Evolutionary conservation across 2,113 vertebrate species (phyloP).

Genomic region (Willisornis vidua): DNA sequence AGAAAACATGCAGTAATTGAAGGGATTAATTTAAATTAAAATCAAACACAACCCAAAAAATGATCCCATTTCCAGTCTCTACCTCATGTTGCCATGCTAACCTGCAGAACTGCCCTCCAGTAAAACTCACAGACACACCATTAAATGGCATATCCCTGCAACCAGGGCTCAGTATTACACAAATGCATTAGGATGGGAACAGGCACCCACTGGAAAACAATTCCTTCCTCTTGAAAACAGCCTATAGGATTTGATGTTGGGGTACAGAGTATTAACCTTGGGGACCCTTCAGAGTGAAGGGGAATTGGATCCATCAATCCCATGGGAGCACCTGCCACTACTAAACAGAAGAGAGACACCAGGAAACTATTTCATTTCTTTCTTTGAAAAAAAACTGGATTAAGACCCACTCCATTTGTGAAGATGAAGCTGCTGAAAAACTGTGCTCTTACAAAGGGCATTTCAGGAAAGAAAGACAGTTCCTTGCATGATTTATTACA

Average conservation of each 20-base stretch:
- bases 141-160: background rate
- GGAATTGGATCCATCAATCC: background rate
- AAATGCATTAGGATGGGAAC: background rate
- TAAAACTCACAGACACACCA: background rate
- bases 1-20: background rate
- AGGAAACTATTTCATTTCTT: background rate
- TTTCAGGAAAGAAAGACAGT: background rate
- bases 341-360: background rate
- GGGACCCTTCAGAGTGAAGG: background rate
- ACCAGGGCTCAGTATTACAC: background rate
- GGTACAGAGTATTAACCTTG: background rate
- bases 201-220: background rate
- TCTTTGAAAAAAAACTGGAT: background rate
- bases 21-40: background rate
- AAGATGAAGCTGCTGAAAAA: background rate
- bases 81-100: background rate
- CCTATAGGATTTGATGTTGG: background rate
- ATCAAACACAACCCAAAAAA: background rate
- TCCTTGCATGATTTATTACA: background rate
- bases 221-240: background rate
- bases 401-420: background rate
- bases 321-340: background rate
- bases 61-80: background rate
- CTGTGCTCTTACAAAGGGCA: background rate
- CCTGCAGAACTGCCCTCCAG: background rate